Percentiles rank a stretch among this genome's conserved stretches.
These are phyloP conservation scores for Pseudomugil gertrudae DNA, from an alignment of 2,797 vertebrate species.

Conservation along the genomic window DNA sequence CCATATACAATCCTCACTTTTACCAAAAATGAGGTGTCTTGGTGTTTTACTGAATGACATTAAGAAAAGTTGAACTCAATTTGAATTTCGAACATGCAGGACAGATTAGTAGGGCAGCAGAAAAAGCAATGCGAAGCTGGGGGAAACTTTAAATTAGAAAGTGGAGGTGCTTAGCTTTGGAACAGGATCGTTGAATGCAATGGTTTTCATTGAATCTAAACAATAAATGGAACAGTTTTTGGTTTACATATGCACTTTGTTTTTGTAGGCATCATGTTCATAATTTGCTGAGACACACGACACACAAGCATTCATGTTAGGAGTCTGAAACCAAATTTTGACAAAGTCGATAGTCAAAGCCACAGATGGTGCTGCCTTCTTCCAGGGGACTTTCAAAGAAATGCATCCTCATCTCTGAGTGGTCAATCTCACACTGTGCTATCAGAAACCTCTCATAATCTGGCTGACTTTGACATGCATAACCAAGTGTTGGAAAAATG, in stretches of 20 bases:
- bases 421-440: conserved; percentile 6
- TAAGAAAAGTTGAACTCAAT: conserved; percentile 64
- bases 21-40: conserved; percentile 59
- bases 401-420: conserved; percentile 33
- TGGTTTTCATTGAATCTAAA: conserved; percentile 50
- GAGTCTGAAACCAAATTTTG: conserved; percentile 47
- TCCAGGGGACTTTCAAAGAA: conserved; percentile 40
- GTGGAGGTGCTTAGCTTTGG: conserved; percentile 59
- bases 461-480: conserved; percentile 11
- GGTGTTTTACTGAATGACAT: conserved; percentile 62
- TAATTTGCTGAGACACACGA: conserved; percentile 51
- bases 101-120: conserved; percentile 67
- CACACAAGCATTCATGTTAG: conserved; percentile 53
- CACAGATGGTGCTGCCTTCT: conserved; percentile 54
- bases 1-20: conserved; percentile 53
- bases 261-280: conserved; percentile 46
- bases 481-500: conserved; percentile 10
- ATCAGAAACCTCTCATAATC: conserved; percentile 17
- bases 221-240: conserved; percentile 55
- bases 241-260: conserved; percentile 61
- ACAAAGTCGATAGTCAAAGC: conserved; percentile 24
- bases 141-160: conserved; percentile 56
- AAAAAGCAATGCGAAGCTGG: conserved; percentile 65
- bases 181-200: conserved; percentile 36
- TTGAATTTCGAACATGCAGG: conserved; percentile 77